Evolutionary conservation across 2,113 vertebrate genomes (phyloP).

Genomic region (Nanorana parkeri): DNA sequence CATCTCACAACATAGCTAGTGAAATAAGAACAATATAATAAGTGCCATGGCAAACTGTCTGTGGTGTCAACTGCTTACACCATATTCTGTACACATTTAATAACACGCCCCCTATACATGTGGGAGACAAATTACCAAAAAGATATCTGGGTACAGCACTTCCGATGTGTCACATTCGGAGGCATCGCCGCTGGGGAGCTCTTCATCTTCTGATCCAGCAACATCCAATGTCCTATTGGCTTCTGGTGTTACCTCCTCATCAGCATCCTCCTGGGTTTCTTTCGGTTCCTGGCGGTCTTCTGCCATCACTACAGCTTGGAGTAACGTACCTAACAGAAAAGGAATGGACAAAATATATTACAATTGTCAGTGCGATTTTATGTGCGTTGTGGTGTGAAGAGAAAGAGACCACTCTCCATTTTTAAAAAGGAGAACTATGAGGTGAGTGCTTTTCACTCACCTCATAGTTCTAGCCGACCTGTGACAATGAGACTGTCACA

Average conservation of each 20-base stretch:
- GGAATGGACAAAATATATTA: neutral
- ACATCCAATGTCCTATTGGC: neutral
- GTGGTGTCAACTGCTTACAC: too few relatives aligned
- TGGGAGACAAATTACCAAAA: slow-evolving; percentile 54
- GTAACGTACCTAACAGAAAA: neutral
- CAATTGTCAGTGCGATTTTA: neutral
- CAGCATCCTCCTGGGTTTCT: slow-evolving; percentile 6
- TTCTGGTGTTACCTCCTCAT: slow-evolving; percentile 24
- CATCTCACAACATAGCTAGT: too few relatives aligned
- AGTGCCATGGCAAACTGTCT: too few relatives aligned
- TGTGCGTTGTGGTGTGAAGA: too few relatives aligned
- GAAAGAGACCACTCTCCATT: too few relatives aligned
- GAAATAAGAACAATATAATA: too few relatives aligned
- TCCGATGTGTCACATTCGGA: slow-evolving; percentile 31
- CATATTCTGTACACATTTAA: too few relatives aligned
- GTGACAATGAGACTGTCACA: too few relatives aligned
- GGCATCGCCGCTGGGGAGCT: neutral
- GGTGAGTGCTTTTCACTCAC: too few relatives aligned
- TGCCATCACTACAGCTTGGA: slow-evolving; percentile 37
- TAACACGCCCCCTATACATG: neutral
- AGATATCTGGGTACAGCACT: slow-evolving; percentile 49
- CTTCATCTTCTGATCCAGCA: neutral
- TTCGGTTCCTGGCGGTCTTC: slow-evolving; percentile 31
- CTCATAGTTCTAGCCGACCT: too few relatives aligned
- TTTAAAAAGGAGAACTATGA: too few relatives aligned